Percentiles rank a stretch among this genome's conserved stretches.
Conservation (phyloP, 2,113 vertebrate genomes). For the Scortum barcoo region DNA sequence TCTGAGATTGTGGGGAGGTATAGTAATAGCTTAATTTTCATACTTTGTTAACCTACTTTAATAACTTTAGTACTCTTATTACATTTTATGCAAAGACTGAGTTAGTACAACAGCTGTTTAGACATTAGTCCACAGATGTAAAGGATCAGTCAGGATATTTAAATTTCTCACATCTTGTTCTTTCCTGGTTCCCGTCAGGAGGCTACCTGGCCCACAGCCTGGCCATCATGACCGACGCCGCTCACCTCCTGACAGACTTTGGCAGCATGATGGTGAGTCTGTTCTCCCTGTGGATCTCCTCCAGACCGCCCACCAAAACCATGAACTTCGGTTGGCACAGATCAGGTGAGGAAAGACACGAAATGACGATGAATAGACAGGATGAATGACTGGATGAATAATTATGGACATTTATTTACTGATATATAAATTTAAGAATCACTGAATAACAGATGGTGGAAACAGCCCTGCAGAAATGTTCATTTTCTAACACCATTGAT, state of each 20-base stretch:
- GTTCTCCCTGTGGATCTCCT: constrained; percentile 96
- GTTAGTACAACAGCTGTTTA: neutral
- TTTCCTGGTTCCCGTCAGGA: constrained; percentile 78
- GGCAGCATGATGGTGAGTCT: constrained; percentile 97
- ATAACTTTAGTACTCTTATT: neutral
- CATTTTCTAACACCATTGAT: too few relatives aligned
- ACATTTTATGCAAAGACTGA: neutral
- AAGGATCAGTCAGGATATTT: neutral
- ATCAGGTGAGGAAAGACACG: constrained; percentile 94
- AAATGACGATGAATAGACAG: too few relatives aligned
- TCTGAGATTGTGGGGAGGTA: neutral
- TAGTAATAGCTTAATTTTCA: too few relatives aligned
- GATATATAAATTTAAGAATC: neutral
- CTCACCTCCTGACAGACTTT: constrained; percentile 94
- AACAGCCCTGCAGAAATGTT: neutral
- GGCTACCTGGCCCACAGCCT: constrained; percentile 96
- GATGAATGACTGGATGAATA: neutral
- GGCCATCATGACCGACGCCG: constrained; percentile 97
- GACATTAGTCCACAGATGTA: neutral
- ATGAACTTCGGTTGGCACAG: constrained; percentile 98
- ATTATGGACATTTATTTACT: neutral
- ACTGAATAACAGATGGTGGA: neutral
- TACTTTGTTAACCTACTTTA: too few relatives aligned
- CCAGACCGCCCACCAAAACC: constrained; percentile 89
- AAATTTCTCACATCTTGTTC: neutral